phyloP scores from a whole-genome alignment of 2,113 vertebrate species.

The Girardinichthys multiradiatus region DNA sequence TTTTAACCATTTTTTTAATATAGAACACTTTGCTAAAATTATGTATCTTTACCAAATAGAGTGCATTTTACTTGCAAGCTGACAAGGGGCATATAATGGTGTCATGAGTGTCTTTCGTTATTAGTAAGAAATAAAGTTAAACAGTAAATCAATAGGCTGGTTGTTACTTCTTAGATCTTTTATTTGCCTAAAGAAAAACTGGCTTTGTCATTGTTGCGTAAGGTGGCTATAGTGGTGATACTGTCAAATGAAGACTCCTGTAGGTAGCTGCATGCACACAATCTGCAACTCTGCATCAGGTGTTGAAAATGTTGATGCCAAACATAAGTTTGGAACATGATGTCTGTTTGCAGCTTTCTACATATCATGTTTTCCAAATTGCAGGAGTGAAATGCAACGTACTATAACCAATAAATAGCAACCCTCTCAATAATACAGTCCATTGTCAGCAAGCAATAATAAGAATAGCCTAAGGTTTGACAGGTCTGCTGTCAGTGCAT shows the following conservation, averaged over 20 bases:
- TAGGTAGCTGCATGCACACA: neutral
- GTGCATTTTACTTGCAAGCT: neutral
- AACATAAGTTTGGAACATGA: neutral
- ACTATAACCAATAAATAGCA: constrained; percentile 6
- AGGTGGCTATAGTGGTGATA: neutral
- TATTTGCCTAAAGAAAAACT: neutral
- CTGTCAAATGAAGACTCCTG: neutral
- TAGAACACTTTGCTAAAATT: neutral
- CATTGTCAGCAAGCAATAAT: constrained; percentile 21
- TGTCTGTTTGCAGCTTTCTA: neutral
- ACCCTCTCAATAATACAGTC: constrained; percentile 5
- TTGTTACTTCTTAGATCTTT: neutral
- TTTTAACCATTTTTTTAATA: neutral
- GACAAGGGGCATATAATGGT: neutral
- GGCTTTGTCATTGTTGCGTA: neutral
- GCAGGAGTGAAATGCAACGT: neutral
- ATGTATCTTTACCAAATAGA: neutral
- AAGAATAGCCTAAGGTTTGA: constrained; percentile 21
- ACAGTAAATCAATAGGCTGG: neutral
- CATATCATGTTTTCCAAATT: neutral
- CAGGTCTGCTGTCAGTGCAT: constrained; percentile 8
- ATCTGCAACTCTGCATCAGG: neutral
- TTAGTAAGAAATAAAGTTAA: neutral
- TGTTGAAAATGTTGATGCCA: neutral
- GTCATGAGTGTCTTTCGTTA: too few species aligned